Evolutionary conservation across 1,140 invertebrate species (phyloP), one percentile per base, ranked within the genome.

Genomic region (Pinna nobilis): DNA sequence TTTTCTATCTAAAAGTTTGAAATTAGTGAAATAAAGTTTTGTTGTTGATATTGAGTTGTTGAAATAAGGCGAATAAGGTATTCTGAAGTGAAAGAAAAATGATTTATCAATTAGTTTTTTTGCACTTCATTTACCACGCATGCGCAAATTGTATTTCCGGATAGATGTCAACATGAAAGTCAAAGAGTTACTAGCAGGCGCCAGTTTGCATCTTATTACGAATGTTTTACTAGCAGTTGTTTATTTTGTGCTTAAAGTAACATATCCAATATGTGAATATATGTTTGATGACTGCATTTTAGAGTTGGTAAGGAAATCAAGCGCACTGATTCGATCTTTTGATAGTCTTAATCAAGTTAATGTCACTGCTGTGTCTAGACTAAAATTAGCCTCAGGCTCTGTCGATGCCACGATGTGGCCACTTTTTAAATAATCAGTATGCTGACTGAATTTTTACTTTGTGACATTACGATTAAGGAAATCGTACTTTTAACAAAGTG

Each of bases 251-350:
- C 37, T 80, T 6, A 80, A 80, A 41, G 55, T 51, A 18, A 50
- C 59, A 50, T 69, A 61, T n/a, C 61, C 70, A 18, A 44, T 78
- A 18, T 80, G 78, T 57, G 13, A 33, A 32, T 41, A 28, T 7
- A 18, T 80, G 7, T 80, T 78, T 71, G 50, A 76, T 5, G 73
- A 77, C 15, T 80, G 79, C 49, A 60, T 37, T 28, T 59, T 78
- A 13, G 79, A 80, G 63, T 41, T 80, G 72, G 72, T 70, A 71
- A 76, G 70, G 23, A 35, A 53, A n/a, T n/a, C 9, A 59, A 13
- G 5, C 18, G 18, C 20, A 33, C 4, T 18, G 20, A 59, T 15
- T 20, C 2, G 5, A 35, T 59, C 30, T 33, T 33, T 32, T 33
- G 15, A n/a, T n/a, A n/a, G 55, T 30, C 55, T n/a, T n/a, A n/a